Base-by-base conservation (phyloP, 2,797 vertebrate species). In the Smutsia temminckii region DNA sequence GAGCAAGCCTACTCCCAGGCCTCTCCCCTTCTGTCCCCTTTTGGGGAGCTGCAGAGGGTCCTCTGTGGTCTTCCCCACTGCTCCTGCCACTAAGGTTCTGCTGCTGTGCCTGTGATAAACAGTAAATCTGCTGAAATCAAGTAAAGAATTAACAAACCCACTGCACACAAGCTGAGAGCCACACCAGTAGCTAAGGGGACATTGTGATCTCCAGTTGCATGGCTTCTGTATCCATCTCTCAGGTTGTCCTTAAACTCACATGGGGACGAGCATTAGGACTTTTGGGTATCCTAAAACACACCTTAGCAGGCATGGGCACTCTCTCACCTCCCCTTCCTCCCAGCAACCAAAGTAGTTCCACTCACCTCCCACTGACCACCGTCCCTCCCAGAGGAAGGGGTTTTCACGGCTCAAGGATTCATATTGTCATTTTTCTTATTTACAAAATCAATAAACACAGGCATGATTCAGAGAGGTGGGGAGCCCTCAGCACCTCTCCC, bases 371-470 rank as follows among this genome's bases (percentile, higher is more conserved):
- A 51, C 6, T 14, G 59, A 75, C 40, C 75, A 57, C 25, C 21
- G 6, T n/a, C 14, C 23, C 27, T 40, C 77, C 51, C 46, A 89
- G 87, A 77, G 69, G 88, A 95, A 94, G 88, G 69, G 34, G 20
- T 32, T 0, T 1, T 69, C 83, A 49, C 20, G 27, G 42, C 68
- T 93, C 53, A 46, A 66, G 20, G 74, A 89, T 61, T 92, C n/a
- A 57, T 74, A 92, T 79, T 20, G 63, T 98, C 95, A 96, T 96
- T 98, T 97, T 97, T 91, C 97, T 94, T 98, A 97, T 98, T 98
- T 98, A 98, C 95, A 98, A 68, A 96, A 61, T 91, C 89, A 88
- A 59, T 74, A 93, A 85, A 95, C 42, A 88, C 88, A 87, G 46
- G 87, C 8, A 61, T 69, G 79, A 29, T 66, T 63, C 78, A 88